phyloP scores from a whole-genome alignment of 2,113 vertebrate species.

The Ptilonorhynchus violaceus region DNA sequence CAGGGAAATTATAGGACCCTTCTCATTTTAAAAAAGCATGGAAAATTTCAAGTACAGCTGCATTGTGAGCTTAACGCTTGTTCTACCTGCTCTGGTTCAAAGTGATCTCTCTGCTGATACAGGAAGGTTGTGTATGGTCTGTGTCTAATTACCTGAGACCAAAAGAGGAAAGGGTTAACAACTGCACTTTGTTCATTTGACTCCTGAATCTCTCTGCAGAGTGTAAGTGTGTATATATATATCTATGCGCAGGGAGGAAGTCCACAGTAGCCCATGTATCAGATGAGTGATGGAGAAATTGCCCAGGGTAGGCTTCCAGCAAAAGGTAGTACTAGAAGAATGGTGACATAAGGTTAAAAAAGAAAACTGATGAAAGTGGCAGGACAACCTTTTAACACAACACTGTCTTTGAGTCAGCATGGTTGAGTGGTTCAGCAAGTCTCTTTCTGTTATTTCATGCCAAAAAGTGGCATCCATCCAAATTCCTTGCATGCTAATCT shows the following conservation, averaged over 20 bases:
- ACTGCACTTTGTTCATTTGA: neutral
- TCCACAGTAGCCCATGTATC: neutral
- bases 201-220: neutral
- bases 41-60: neutral
- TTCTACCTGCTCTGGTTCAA: neutral
- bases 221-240: too few relatives aligned
- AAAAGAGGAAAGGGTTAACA: neutral
- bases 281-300: neutral
- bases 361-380: neutral
- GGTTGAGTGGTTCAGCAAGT: neutral
- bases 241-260: neutral
- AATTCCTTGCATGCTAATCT: neutral
- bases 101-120: neutral
- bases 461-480: neutral
- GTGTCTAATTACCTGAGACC: neutral
- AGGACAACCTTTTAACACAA: neutral
- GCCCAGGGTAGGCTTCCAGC: neutral
- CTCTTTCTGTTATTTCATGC: neutral
- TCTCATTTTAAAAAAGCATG: neutral
- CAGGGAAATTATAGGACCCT: neutral
- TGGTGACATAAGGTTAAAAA: neutral
- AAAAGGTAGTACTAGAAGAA: neutral
- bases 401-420: neutral
- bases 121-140: neutral
- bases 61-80: neutral